Conservation (phyloP, 2,888 invertebrate genomes). For the Acanthosoma haemorrhoidale region DNA sequence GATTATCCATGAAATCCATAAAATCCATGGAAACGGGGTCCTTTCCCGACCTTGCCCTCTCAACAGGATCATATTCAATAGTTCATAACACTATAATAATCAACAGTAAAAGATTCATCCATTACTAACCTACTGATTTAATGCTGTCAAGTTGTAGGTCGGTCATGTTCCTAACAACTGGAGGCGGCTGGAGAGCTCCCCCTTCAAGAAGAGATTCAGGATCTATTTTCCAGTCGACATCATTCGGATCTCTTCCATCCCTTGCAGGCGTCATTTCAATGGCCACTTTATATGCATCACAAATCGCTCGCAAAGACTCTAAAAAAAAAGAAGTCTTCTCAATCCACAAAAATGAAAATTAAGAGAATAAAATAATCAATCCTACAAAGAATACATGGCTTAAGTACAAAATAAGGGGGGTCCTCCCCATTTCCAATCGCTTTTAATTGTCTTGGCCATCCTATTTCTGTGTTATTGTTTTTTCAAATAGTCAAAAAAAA, state of each 20-base stretch:
- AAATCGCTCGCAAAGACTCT: constrained; percentile 86
- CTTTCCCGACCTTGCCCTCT: too few relatives aligned
- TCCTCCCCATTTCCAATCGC: too few relatives aligned
- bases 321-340: too few relatives aligned
- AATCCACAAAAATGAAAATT: too few relatives aligned
- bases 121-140: constrained; percentile 63
- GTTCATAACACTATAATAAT: background rate
- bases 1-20: too few relatives aligned
- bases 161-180: constrained; percentile 70
- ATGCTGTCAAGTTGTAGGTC: constrained; percentile 80
- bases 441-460: too few relatives aligned
- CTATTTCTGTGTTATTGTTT: too few relatives aligned
- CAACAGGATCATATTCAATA: background rate
- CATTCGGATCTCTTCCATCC: constrained; percentile 49
- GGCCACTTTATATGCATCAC: constrained; percentile 78
- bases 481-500: too few relatives aligned
- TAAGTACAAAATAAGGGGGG: too few relatives aligned
- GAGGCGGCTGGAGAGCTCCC: constrained; percentile 27
- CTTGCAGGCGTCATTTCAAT: constrained; percentile 64
- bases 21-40: too few relatives aligned
- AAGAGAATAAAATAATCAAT: too few relatives aligned
- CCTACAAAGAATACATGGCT: too few relatives aligned
- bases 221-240: constrained; percentile 33
- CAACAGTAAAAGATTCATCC: background rate
- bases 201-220: constrained; percentile 33